These are phyloP conservation scores for Bryconaethiops microstoma DNA, from an alignment of 2,797 vertebrate species.

Conservation along the genomic window DNA sequence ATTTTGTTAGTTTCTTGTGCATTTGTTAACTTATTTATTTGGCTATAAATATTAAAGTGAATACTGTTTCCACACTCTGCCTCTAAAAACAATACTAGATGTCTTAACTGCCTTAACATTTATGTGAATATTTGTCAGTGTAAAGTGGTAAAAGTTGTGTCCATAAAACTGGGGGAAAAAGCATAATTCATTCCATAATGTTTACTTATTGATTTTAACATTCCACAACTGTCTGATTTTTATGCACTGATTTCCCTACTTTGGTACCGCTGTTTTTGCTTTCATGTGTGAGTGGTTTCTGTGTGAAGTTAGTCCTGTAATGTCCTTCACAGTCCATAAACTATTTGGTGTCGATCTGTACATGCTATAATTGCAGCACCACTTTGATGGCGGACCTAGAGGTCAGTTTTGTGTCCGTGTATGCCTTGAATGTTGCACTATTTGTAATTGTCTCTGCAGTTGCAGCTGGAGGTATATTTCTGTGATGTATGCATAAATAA, in stretches of 20 bases:
- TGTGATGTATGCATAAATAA: constrained; percentile 33
- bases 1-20: constrained; percentile 58
- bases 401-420: background rate
- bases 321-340: background rate
- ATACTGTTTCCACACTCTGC: background rate
- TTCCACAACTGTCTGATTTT: background rate
- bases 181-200: background rate
- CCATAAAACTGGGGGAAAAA: background rate
- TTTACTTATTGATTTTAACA: background rate
- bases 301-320: background rate
- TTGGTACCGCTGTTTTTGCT: constrained; percentile 2
- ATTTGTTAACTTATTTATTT: constrained; percentile 41
- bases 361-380: background rate
- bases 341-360: background rate
- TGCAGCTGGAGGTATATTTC: constrained; percentile 14
- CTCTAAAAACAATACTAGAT: background rate
- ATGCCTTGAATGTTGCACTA: constrained; percentile 46
- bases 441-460: constrained; percentile 34
- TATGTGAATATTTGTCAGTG: background rate
- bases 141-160: background rate
- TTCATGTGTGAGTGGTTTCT: background rate
- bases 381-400: background rate
- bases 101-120: constrained; percentile 45
- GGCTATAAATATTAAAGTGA: constrained; percentile 15
- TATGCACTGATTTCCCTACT: background rate